These are phyloP conservation scores for Geotrupes spiniger DNA, from an alignment of 2,888 invertebrate genomes.

Conservation along the genomic window DNA sequence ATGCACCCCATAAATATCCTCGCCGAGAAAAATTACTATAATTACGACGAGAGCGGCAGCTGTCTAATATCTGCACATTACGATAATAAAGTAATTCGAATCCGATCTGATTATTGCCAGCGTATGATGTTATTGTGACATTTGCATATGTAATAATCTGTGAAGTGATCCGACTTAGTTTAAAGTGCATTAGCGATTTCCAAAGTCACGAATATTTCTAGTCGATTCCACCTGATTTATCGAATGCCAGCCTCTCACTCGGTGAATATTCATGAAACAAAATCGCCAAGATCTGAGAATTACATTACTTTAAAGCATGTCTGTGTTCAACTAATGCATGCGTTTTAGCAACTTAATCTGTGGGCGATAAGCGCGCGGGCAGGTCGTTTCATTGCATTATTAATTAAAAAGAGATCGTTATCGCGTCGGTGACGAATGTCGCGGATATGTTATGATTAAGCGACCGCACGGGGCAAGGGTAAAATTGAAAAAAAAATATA, in stretches of 20 bases:
- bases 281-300: constrained; percentile 27
- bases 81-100: neutral
- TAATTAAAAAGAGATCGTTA: no score
- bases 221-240: constrained; percentile 29
- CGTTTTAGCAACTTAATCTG: constrained; percentile 20
- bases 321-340: constrained; percentile 26
- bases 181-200: constrained; percentile 29
- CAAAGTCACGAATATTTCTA: constrained; percentile 30
- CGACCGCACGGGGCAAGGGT: no score
- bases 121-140: constrained; percentile 13
- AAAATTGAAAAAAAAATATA: no score
- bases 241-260: constrained; percentile 27
- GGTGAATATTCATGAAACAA: constrained; percentile 29
- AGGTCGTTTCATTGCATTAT: no score
- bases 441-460: no score
- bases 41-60: no score
- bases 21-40: no score
- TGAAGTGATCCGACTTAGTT: constrained; percentile 19
- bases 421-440: no score
- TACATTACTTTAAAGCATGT: constrained; percentile 21
- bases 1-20: no score
- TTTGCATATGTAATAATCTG: constrained; percentile 20
- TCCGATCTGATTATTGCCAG: neutral
- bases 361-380: neutral
- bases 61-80: no score